Evolutionary conservation across 2,797 vertebrate genomes (phyloP).

Genomic region (Arrhamphus sclerolepis): DNA sequence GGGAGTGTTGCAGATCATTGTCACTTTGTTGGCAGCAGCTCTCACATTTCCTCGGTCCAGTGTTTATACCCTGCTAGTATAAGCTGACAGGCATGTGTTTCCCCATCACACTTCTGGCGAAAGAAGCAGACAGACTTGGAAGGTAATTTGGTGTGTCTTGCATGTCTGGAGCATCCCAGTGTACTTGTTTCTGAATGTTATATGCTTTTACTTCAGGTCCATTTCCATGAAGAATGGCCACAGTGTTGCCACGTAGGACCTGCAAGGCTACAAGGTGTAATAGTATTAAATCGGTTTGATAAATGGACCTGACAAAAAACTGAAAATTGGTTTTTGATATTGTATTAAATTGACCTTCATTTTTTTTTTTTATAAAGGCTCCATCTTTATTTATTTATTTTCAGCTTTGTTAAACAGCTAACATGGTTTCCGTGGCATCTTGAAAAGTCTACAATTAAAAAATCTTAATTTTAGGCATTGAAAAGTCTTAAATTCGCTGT

Average conservation of each 20-base stretch:
- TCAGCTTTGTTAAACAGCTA: slow-evolving; percentile 64
- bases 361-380: slow-evolving; percentile 68
- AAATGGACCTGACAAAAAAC: slow-evolving; percentile 86
- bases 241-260: slow-evolving; percentile 36
- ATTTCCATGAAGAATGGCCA: slow-evolving; percentile 48
- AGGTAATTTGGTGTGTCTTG: slow-evolving; percentile 52
- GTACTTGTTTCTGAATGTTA: slow-evolving; percentile 38
- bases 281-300: slow-evolving; percentile 87
- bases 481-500: too few relatives aligned
- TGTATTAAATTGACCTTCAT: slow-evolving; percentile 89
- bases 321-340: slow-evolving; percentile 89
- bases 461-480: too few relatives aligned
- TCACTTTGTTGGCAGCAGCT: slow-evolving; percentile 31
- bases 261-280: slow-evolving; percentile 78
- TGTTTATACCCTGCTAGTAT: slow-evolving; percentile 24
- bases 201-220: slow-evolving; percentile 37
- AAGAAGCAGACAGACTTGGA: slow-evolving; percentile 22
- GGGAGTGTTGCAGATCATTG: slow-evolving; percentile 36
- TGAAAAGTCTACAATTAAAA: too few relatives aligned
- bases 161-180: slow-evolving; percentile 25
- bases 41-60: slow-evolving; percentile 25
- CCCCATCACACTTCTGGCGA: slow-evolving; percentile 25
- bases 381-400: slow-evolving; percentile 79
- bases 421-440: too few relatives aligned
- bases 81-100: slow-evolving; percentile 27